Base-by-base conservation (phyloP, 2,113 vertebrate species). In the Embiotoca jacksoni region DNA sequence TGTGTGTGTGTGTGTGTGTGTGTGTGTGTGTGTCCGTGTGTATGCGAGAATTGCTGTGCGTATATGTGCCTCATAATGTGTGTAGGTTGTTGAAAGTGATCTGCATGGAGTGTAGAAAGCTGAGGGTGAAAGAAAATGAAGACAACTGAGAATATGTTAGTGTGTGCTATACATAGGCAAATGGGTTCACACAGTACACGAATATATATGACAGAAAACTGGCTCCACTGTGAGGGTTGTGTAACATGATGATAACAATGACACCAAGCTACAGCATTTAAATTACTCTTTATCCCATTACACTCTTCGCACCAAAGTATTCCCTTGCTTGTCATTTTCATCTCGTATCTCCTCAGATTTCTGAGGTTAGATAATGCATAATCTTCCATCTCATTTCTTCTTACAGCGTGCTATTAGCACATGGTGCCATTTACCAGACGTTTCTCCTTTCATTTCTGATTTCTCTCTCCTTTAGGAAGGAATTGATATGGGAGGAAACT, bases 1-100 rank as follows among this genome's bases (percentile, higher is more conserved):
- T 75, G 65, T 76, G 86, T 71, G 55, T 66, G 35, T 83, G 71
- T 74, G 30, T 66, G 32, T 35, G 52, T 85, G 70, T 76, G 30
- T 57, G 50, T 23, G 56, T 68, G 47, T 79, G 67, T 78, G 63
- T 80, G 58, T 75, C n/a, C n/a, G 54, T 71, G 41, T 85, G 69
- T 77, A 35, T 66, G 31, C 37, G 31, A 37, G 36, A 62, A 36
- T 59, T 72, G 32, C 44, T 10, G 15, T 72, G 57, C 60, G 60
- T 58, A 44, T 16, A 53, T 69, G 50, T 80, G 67, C 76, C 60
- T 54, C 37, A 23, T 50, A 63, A 65, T 82, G 61, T 75, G 65
- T 76, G 86, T 74, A 64, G 72, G 78, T 33, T 89, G 84, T 70
- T 70, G 69, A 87, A 79, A 84, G 67, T 74, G 74, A 75, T 85